Evolutionary conservation across 2,113 vertebrate genomes (phyloP).

Genomic region (Hippocampus comes): DNA sequence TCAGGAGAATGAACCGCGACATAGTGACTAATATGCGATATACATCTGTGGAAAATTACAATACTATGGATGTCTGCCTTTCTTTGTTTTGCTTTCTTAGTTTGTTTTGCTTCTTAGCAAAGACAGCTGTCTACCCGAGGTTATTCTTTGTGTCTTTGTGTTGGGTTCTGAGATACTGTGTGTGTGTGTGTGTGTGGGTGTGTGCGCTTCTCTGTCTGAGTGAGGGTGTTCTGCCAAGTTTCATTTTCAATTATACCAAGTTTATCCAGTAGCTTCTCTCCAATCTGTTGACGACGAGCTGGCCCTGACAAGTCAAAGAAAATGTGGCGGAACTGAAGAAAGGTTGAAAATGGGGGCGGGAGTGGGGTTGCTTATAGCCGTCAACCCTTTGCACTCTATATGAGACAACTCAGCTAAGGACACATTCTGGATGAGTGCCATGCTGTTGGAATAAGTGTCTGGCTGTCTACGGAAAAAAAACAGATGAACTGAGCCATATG

Average conservation of each 20-base stretch:
- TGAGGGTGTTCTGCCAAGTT: constrained; percentile 46
- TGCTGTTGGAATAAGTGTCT: constrained; percentile 9
- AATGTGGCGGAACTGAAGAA: constrained; percentile 45
- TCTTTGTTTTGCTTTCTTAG: constrained; percentile 6
- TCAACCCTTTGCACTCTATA: constrained; percentile 44
- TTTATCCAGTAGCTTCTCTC: constrained; percentile 62
- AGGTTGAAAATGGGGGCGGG: constrained; percentile 25
- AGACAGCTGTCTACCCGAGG: constrained; percentile 44
- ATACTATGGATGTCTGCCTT: constrained; percentile 21
- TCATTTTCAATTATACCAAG: constrained; percentile 64
- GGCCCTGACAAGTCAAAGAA: constrained; percentile 50
- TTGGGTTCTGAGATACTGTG: constrained; percentile 6
- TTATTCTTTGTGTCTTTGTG: constrained; percentile 43
- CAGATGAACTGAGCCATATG: constrained; percentile 22
- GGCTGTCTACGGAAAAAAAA: constrained; percentile 1
- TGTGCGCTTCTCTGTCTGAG: background rate
- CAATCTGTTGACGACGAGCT: constrained; percentile 64
- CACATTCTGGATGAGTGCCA: constrained; percentile 23
- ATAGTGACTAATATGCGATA: too few species aligned
- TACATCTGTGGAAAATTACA: background rate
- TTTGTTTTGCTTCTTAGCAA: constrained; percentile 26
- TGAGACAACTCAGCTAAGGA: constrained; percentile 13
- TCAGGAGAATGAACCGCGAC: too few species aligned
- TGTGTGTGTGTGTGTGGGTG: background rate
- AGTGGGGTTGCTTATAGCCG: constrained; percentile 39